Base-by-base conservation (phyloP, 2,888 invertebrate species). In the Drosophila fulvimacula region DNA sequence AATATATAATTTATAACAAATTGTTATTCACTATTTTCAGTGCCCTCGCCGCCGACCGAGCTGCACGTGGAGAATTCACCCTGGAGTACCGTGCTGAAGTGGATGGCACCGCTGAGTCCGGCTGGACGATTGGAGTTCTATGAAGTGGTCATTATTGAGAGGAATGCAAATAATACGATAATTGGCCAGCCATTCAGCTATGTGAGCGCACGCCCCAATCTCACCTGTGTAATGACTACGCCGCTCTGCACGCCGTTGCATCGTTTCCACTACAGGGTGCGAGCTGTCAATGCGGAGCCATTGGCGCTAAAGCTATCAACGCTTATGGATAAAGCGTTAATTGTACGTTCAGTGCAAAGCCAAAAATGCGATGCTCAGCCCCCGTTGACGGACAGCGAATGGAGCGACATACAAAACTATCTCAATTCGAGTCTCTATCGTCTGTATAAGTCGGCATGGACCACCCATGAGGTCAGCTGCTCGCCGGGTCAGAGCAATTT, bases 101-200 rank as follows among this genome's bases (percentile, higher is more conserved):
- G 95, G 95, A 84, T 91, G 5, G 89, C 88, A 46, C 95, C 95
- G 6, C 73, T 80, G 19, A 86, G 88, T 46, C 92, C 93, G 24
- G 94, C 94, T 10, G 95, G 95, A 3, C 93, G 93, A 19, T 88
- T 95, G 1, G 94, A 94, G 72, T 92, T 91, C 49, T 95, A 95
- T 83, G 94, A 95, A 91, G 92, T 95, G 41, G 63, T 71, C 4
- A 79, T 91, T 4, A 70, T 53, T 13, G 59, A 90, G 60, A n/a
- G 59, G 60, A 52, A 79, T 59, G 48, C 66, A 1, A 84, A 89
- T 39, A 85, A 89, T 13, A 74, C 81, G n/a, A 27, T 82, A 2
- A 49, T 83, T 5, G 72, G 66, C 4, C 68, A 77, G 3, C 70
- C 75, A 10, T 76, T 81, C 19, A 90, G 90, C 39, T 80, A 69